A percentile compares a stretch with the other conserved stretches of the same genome.
These are phyloP conservation scores for Fragum sueziense DNA, from an alignment of 2,888 invertebrate genomes.

Conservation along the genomic window DNA sequence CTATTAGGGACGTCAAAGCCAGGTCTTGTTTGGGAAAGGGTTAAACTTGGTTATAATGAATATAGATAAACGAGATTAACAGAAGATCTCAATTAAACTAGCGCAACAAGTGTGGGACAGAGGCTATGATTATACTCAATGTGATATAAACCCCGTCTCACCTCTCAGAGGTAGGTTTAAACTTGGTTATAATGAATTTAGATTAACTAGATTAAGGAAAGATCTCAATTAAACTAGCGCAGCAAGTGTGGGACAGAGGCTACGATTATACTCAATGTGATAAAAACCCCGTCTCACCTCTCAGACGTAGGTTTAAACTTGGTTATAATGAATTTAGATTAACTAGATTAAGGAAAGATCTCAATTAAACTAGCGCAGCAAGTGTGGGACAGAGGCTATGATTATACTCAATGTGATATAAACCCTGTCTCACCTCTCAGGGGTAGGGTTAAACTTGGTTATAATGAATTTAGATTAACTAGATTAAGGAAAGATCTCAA, in stretches of 20 bases:
- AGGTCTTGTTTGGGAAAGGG: too few species aligned
- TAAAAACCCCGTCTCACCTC: slow-evolving; percentile 87
- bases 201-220: slow-evolving; percentile 89
- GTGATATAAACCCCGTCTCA: slow-evolving; percentile 89
- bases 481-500: slow-evolving; percentile 89
- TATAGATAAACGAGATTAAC: too few species aligned
- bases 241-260: slow-evolving; percentile 91
- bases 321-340: too few species aligned
- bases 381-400: slow-evolving; percentile 91
- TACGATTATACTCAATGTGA: slow-evolving; percentile 93
- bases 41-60: too few species aligned
- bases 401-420: slow-evolving; percentile 92
- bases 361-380: slow-evolving; percentile 92
- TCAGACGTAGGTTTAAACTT: slow-evolving; percentile 75
- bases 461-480: too few species aligned
- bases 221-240: slow-evolving; percentile 89
- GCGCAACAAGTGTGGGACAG: slow-evolving; percentile 92
- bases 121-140: slow-evolving; percentile 92
- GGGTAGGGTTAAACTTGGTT: too few species aligned
- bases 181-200: too few species aligned
- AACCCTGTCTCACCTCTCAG: slow-evolving; percentile 86
- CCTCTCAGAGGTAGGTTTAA: slow-evolving; percentile 80
- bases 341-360: slow-evolving; percentile 88
- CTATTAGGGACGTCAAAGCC: too few species aligned
- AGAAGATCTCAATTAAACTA: slow-evolving; percentile 89